A percentile compares a stretch with the other conserved stretches of the same genome.
Conservation (phyloP, 2,797 vertebrate genomes). For the Helarctos malayanus region DNA sequence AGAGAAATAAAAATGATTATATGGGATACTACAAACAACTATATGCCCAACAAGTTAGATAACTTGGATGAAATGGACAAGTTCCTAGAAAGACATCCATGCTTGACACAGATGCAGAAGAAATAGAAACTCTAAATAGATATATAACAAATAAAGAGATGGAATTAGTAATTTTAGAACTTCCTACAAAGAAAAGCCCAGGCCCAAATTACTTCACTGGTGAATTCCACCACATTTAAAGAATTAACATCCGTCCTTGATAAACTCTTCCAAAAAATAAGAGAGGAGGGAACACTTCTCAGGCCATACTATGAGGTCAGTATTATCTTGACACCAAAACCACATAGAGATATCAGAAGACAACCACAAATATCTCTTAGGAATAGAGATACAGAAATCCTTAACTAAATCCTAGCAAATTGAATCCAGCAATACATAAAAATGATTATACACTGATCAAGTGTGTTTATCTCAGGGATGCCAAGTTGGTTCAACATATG, state of each 20-base stretch:
- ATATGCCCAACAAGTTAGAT: neutral
- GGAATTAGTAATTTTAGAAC: neutral
- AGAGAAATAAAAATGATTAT: slow-evolving; percentile 1
- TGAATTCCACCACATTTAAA: neutral
- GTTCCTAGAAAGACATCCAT: neutral
- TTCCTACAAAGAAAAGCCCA: neutral
- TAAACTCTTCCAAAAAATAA: slow-evolving; percentile 15
- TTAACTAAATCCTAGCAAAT: neutral
- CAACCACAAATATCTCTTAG: neutral
- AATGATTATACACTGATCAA: neutral
- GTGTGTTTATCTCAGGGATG: neutral
- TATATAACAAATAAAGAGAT: neutral
- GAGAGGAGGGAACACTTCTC: neutral
- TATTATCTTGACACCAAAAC: neutral
- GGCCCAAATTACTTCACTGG: neutral
- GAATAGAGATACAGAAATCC: neutral
- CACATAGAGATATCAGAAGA: neutral
- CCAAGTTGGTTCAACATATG: neutral
- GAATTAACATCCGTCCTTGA: neutral
- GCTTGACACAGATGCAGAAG: neutral
- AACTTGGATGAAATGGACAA: neutral
- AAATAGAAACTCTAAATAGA: slow-evolving; percentile 14
- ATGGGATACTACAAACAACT: neutral
- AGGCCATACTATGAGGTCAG: neutral
- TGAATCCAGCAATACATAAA: neutral